Base-by-base conservation (phyloP, 2,797 vertebrate genomes). In the Forpus xanthops region DNA sequence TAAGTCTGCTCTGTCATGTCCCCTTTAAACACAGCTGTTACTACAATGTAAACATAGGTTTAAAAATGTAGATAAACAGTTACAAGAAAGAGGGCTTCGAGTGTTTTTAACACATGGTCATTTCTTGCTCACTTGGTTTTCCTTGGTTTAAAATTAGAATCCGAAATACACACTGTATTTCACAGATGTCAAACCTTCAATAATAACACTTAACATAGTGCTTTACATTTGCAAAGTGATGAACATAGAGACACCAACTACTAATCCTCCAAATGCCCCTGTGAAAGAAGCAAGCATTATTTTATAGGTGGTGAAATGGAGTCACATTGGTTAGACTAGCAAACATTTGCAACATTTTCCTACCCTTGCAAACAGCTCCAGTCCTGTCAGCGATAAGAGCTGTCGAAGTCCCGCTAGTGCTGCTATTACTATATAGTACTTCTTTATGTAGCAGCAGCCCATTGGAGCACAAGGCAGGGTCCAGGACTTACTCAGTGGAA, bases 11-110 rank as follows among this genome's bases (percentile, higher is more conserved):
- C 97, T 98, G 97, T 97, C 97, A 97, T 95, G 94, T 98, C 91
- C 96, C 96, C 97, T 97, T 98, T 98, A 98, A 98, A 98, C 97
- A 98, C 98, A 98, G 98, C 98, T 98, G 98, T 98, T 98, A 97
- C 93, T 97, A 97, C 96, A 97, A 93, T 96, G 87, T 98, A 98
- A 98, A 98, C 97, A 97, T 85, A 88, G 96, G 96, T 97, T 98
- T 97, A 56, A 97, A 98, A 98, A 98, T 96, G 93, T 96, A 97
- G 98, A 97, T 97, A 97, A 98, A 98, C 97, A 97, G 96, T 96
- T 97, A 94, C 87, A 96, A 97, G 97, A 96, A 96, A 97, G 96
- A 97, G 95, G 88, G 91, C 89, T 97, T 97, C 97, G 97, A 98
- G 97, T 97, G 97, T 97, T 97, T 98, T 96, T 98, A 97, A 98